Evolutionary conservation across 2,113 vertebrate genomes (phyloP).

Genomic region (Haemorhous mexicanus): DNA sequence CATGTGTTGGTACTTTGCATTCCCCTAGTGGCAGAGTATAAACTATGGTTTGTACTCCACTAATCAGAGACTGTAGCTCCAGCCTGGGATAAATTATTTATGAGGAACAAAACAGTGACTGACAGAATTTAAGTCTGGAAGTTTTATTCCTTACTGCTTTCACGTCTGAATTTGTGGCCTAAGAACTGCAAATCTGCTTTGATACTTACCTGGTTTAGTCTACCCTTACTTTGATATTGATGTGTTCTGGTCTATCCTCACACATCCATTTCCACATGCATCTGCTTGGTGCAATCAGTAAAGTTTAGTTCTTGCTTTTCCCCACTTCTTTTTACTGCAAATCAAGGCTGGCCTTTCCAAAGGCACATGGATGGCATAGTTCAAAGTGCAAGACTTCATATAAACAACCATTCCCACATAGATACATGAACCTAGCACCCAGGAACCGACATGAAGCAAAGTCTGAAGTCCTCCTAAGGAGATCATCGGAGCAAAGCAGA

Average conservation of each 20-base stretch:
- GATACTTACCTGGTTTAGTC: background rate
- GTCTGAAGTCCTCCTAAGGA: background rate
- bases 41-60: background rate
- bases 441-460: fast-evolving
- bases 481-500: background rate
- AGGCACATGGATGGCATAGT: background rate
- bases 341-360: background rate
- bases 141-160: background rate
- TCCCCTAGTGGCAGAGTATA: background rate
- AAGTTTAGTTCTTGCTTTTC: background rate
- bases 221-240: background rate
- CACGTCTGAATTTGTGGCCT: background rate
- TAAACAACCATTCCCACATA: background rate
- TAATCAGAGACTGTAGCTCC: background rate
- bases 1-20: background rate
- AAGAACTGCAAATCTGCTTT: background rate
- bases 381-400: background rate
- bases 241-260: background rate
- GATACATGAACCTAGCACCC: background rate
- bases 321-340: background rate
- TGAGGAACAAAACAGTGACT: background rate
- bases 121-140: background rate
- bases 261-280: background rate
- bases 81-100: background rate
- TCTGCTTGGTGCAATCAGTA: background rate